A percentile compares a stretch with the other conserved stretches of the same genome.
Conservation (phyloP, 2,888 invertebrate species). For the Aspidiotus destructor region DNA sequence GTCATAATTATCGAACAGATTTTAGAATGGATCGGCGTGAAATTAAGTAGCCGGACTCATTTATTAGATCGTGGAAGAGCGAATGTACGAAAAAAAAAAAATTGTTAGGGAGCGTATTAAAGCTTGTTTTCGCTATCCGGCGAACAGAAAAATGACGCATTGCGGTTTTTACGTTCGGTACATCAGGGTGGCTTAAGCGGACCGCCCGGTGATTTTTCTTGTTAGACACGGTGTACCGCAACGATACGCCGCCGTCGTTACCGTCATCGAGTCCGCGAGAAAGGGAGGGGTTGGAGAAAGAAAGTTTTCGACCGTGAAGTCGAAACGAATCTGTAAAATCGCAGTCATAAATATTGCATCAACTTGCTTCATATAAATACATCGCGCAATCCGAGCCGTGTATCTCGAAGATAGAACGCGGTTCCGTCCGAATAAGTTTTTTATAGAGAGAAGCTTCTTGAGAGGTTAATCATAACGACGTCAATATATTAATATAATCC, state of each 20-base stretch:
- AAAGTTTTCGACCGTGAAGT: conserved; percentile 32
- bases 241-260: conserved; percentile 22
- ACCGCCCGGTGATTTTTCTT: conserved; percentile 32
- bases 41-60: conserved; percentile 10
- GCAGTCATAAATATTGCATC: conserved; percentile 26
- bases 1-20: not conserved
- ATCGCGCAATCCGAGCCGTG: not conserved
- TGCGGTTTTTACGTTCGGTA: conserved; percentile 25
- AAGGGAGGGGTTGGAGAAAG: conserved; percentile 19
- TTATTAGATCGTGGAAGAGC: conserved; percentile 5
- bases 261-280: conserved; percentile 1
- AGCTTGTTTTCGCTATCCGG: conserved; percentile 1
- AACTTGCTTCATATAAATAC: not conserved
- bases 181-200: conserved; percentile 15
- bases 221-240: conserved; percentile 31
- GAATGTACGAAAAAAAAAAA: not conserved
- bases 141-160: conserved; percentile 29
- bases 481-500: conserved; percentile 1
- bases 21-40: conserved; percentile 13
- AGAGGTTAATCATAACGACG: conserved; percentile 4
- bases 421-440: not conserved
- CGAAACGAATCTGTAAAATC: conserved; percentile 32
- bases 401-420: not conserved
- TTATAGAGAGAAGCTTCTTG: not conserved
- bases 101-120: not conserved